Evolutionary conservation across 2,113 vertebrate species (phyloP).

Genomic region (Hiodon tergisus): DNA sequence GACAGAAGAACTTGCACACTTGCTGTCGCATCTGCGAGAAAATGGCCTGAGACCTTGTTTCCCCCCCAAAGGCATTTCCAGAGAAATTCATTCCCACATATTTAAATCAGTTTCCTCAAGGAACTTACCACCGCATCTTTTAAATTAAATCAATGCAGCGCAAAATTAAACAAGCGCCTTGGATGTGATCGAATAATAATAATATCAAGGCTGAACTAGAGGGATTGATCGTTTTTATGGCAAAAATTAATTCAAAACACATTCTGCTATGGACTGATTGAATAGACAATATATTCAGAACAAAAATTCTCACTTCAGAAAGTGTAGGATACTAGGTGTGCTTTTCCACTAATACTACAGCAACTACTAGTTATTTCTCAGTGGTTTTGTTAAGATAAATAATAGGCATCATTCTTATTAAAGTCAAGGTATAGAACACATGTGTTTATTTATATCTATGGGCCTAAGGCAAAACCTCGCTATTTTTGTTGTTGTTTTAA

Average conservation of each 20-base stretch:
- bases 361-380: no score
- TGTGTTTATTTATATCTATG: no score
- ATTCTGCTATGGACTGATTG: background rate
- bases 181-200: background rate
- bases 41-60: slow-evolving; percentile 4
- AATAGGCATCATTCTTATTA: no score
- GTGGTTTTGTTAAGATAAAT: no score
- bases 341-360: no score
- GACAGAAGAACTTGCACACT: no score
- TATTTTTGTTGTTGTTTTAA: no score
- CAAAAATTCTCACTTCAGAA: background rate
- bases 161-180: background rate
- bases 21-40: background rate
- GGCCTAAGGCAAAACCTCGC: no score
- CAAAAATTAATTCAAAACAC: background rate
- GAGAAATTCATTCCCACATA: background rate
- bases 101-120: no score
- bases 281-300: background rate
- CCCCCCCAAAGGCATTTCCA: background rate
- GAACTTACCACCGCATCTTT: background rate
- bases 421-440: no score
- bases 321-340: no score
- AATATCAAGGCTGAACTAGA: background rate
- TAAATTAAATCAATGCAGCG: background rate
- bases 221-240: background rate